Evolutionary conservation across 2,797 vertebrate species (phyloP), one percentile per base, ranked within the genome.

Genomic region (Glyptemys insculpta): DNA sequence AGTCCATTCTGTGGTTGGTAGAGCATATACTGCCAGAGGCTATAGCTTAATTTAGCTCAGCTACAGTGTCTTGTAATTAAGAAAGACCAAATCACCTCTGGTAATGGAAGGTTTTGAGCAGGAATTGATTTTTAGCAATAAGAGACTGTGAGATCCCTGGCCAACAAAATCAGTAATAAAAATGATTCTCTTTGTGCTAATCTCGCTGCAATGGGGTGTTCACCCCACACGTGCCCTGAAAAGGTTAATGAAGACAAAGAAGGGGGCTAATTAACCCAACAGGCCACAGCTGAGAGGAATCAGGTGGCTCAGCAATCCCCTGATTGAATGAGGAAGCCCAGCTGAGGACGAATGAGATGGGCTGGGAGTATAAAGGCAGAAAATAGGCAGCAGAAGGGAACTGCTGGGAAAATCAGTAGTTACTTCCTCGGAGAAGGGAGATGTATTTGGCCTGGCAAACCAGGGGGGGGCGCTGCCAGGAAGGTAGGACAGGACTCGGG

Each of bases 1-100:
- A 41, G 47, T 82, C 93, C 83, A 47, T 80, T 88, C 93, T 88
- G 82, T 91, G 14, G 76, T 12, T 49, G 34, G 10, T n/a, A 21
- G 86, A 57, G 50, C 14, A 3, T 3, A 5, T 85, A 50, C 5
- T 54, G 79, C 34, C 49, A 91, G 16, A 62, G 72, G 82, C 25
- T 83, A 44, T 11, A 89, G 52, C 87, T 85, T 47, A 87, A 80
- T 80, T 72, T 29, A 10, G 78, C 41, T 93, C 8, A 56, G 65
- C 74, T 79, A 74, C 7, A 44, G 23, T 52, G 5, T 47, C 41
- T 88, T 8, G 21, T 87, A 74, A 87, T 90, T 74, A 86, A 72
- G 68, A 41, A 92, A 37, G 90, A 59, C 16, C 0, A 2, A 92
- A 56, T 12, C 34, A 47, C 37, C 7, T 82, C 44, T 37, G 49